phyloP scores from a whole-genome alignment of 1,140 invertebrate species.

The Drosophila prosaltans region DNA sequence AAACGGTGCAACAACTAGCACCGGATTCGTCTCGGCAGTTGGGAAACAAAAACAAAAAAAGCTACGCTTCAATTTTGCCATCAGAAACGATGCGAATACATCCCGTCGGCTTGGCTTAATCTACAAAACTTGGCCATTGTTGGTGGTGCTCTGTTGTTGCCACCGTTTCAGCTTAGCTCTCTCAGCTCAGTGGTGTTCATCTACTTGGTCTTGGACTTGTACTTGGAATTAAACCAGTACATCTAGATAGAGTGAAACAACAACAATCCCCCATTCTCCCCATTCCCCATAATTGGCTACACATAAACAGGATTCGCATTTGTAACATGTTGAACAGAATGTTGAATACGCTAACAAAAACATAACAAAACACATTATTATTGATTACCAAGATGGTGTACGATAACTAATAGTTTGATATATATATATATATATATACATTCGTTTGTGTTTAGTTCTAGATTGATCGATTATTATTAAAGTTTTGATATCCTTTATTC shows the following conservation, averaged over 20 bases:
- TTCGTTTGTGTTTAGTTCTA: no score
- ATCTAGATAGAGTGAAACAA: no score
- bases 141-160: conserved; percentile 13
- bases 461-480: no score
- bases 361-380: background rate
- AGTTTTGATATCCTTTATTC: no score
- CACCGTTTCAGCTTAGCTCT: conserved; percentile 13
- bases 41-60: conserved; percentile 3
- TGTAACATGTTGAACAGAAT: background rate
- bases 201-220: conserved; percentile 35
- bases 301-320: conserved; percentile 18
- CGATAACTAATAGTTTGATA: no score
- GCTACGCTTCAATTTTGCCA: conserved; percentile 47
- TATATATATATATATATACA: no score
- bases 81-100: conserved; percentile 24
- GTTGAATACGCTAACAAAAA: conserved; percentile 3
- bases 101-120: conserved; percentile 51
- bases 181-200: conserved; percentile 15
- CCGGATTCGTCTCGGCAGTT: conserved; percentile 19
- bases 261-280: no score
- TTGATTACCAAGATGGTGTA: background rate
- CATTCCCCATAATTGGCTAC: no score
- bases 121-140: conserved; percentile 54
- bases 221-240: conserved; percentile 46
- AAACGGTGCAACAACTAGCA: background rate